Percentiles rank a stretch among this genome's conserved stretches.
phyloP scores from a whole-genome alignment of 2,797 vertebrate genomes.

The Phyllotis vaccarum region DNA sequence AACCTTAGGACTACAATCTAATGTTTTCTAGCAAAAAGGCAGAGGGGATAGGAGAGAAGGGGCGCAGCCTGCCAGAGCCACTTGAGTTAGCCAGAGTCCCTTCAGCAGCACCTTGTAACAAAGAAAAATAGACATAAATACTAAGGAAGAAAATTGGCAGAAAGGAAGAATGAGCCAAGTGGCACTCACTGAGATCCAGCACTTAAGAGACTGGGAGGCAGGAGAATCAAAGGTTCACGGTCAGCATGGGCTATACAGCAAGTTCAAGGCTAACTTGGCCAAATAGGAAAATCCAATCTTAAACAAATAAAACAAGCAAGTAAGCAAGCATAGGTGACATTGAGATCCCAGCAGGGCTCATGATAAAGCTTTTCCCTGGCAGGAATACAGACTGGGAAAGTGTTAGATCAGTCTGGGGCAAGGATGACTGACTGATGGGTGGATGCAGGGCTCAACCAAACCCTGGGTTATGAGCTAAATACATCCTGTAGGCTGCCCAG shows the following conservation, averaged over 20 bases:
- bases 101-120: background rate
- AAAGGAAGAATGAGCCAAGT: background rate
- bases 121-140: background rate
- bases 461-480: background rate
- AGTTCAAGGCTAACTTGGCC: background rate
- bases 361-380: background rate
- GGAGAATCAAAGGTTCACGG: background rate
- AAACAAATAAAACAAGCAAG: background rate
- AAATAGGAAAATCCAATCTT: background rate
- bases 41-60: background rate
- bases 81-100: background rate
- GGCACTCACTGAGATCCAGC: background rate
- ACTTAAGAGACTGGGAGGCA: background rate
- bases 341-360: background rate
- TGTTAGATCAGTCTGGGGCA: background rate
- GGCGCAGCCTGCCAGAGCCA: background rate
- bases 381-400: background rate
- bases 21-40: background rate
- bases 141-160: background rate
- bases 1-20: background rate
- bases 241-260: background rate
- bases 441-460: background rate
- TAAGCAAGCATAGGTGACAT: background rate
- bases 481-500: background rate
- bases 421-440: too few relatives aligned